Base-by-base conservation (phyloP, 2,888 invertebrate genomes). In the Drosophila kuntzei region DNA sequence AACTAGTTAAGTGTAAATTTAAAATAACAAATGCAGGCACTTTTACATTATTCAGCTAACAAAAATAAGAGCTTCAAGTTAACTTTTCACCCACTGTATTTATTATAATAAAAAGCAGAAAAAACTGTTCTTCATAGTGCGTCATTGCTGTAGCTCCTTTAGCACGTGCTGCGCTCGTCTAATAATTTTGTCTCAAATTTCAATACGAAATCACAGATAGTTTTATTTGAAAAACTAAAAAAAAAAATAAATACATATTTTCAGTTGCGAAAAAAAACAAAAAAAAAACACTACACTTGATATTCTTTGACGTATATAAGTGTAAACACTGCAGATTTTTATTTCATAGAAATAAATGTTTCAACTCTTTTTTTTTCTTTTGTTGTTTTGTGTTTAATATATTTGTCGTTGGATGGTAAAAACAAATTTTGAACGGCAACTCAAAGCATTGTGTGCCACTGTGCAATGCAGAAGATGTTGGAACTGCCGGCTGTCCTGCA, bases 141-240 rank as follows among this genome's bases (percentile, higher is more conserved):
- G 14, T 3, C 14, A 16, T 16, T 18, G 34, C 34, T 36, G 34
- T 36, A 36, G 46, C 27, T 46, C 11, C 29, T 1, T 3, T 9
- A 12, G 11, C 11, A 37, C n/a, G 39, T 6, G 7, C n/a, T 6
- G 7, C n/a, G 9, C 36, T 47, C 6, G 18, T 41, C 59, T 59
- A 41, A 29, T 16, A 59, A 51, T 32, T 18, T 14, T n/a, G 9
- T 20, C 39, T 44, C n/a, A 32, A 32, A 36, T 6, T 32, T 29
- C 8, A 51, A 20, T 34, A 60, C 7, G 41, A 55, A 71, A 71
- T 71, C 71, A 71, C 63, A 64, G 49, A 34, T 67, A 59, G 79
- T 76, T 83, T 80, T 80, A 76, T 76, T 79, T 18, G 32, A 68
- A 71, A 73, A 73, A 62, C 34, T 64, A 65, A 57, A 60, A 58